Evolutionary conservation across 1,140 invertebrate genomes (phyloP), one percentile per base, ranked within the genome.

Genomic region (Ganaspis sp.): DNA sequence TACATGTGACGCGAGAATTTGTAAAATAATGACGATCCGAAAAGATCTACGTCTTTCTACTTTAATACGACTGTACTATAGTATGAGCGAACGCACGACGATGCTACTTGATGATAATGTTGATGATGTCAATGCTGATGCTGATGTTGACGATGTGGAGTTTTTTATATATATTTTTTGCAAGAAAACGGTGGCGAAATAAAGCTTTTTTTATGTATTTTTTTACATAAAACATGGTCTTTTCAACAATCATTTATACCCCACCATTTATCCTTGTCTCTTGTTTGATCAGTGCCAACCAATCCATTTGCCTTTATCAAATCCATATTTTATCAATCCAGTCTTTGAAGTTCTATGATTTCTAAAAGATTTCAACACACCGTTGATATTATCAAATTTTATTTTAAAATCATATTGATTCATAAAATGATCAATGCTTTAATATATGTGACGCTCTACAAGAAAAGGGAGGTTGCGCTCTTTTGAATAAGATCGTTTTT

Each of bases 181-280:
- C 90, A 91, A 91, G 90, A 91, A 91, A 90, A 91, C 90, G 90
- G 90, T 91, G 90, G 90, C 89, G 89, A 91, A 91, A 91, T 91
- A 91, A 91, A 91, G 89, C 89, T 90, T 90, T 87, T 64, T 90
- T 90, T 91, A 90, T 91, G 89, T 91, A 90, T 87, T 90, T 85
- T 85, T 90, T 90, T 90, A 90, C 89, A 90, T 90, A 90, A 90
- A 90, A 84, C 38, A 21, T 12, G 23, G 3, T 64, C 23, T 29
- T 64, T 9, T 26, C 9, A 64, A 26, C 0, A 23, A 9, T 19
- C 23, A 26, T 26, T 8, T 29, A 23, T 64, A 11, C 5, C 54
- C 21, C 23, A 11, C 40, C 40, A 38, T 5, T 38, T 5, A n/a
- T n/a, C n/a, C n/a, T n/a, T n/a, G n/a, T n/a, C n/a, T n/a, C n/a